phyloP scores from a whole-genome alignment of 30 jellyfish, hydroid and myxozoan genomes.

The Chironex yamaguchii region DNA sequence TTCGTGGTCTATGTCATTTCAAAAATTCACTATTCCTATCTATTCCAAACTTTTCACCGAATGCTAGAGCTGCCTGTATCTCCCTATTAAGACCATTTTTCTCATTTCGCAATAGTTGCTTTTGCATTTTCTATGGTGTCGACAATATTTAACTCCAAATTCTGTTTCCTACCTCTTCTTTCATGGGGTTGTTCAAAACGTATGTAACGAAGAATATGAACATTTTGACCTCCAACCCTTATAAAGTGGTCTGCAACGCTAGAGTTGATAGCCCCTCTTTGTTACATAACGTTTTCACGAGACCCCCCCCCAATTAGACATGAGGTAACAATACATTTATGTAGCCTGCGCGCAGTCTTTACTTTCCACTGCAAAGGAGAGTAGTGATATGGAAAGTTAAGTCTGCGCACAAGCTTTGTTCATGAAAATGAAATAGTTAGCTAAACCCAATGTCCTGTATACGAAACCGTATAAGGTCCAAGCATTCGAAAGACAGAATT shows the following conservation, averaged over 20 bases:
- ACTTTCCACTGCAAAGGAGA: no score
- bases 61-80: slow-evolving; percentile 15
- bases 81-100: background rate
- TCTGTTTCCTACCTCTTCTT: no score
- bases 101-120: slow-evolving; percentile 13
- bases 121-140: slow-evolving; percentile 16
- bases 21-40: background rate
- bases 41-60: background rate
- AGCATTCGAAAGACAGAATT: no score
- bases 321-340: no score
- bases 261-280: background rate
- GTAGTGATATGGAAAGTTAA: no score
- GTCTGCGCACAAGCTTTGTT: no score
- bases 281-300: background rate
- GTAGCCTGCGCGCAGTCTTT: no score
- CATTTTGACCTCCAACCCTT: background rate
- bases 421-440: no score
- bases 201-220: background rate
- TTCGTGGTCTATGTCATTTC: background rate
- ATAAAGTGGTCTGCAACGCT: background rate
- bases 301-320: background rate
- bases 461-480: no score
- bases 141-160: no score
- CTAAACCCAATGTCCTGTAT: no score
- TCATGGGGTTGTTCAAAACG: background rate